Evolutionary conservation across 2,797 vertebrate genomes (phyloP), one percentile per base, ranked within the genome.

Genomic region (Uromys caudimaculatus): DNA sequence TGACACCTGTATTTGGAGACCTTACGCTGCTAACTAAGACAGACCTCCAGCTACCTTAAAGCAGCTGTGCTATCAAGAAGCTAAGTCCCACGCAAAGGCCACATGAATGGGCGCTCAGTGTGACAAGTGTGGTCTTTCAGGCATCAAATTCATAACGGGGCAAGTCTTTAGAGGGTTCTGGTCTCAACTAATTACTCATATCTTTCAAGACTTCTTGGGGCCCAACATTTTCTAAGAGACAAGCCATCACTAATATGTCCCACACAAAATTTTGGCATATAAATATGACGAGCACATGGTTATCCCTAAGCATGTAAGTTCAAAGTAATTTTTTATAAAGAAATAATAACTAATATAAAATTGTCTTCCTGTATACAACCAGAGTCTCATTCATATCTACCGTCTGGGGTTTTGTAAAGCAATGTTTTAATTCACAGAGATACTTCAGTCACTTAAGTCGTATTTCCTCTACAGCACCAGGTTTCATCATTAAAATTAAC

Each of bases 371-470:
- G 5, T 81, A 90, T 2, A 62, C 12, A 94, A 27, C 73, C 54
- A 14, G 71, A 96, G 58, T 32, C 50, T 38, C 85, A 21, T 8
- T 85, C 60, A 86, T n/a, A 88, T 6, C 58, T 32, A 54, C 24
- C 41, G 75, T 78, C 58, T 77, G n/a, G 23, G 64, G 89, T 89
- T 91, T 60, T 81, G 5, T 92, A 87, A 95, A 95, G 56, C 56
- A 91, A 19, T 89, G 35, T 16, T 95, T 92, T 91, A 91, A 84
- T 84, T 91, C 95, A 94, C 47, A 88, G 69, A 95, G 38, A 89
- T 56, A 90, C 58, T 95, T 93, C 64, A 95, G 84, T 91, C 52
- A 78, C 82, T 14, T 92, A 93, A 79, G 62, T 91, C 24, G 73
- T 27, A 71, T 52, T 13, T 96, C 32, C 52, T 94, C 67, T 64